Percentiles rank a stretch among this genome's conserved stretches.
Evolutionary conservation across 2,888 invertebrate species (phyloP).

Genomic region (Spisula solida): DNA sequence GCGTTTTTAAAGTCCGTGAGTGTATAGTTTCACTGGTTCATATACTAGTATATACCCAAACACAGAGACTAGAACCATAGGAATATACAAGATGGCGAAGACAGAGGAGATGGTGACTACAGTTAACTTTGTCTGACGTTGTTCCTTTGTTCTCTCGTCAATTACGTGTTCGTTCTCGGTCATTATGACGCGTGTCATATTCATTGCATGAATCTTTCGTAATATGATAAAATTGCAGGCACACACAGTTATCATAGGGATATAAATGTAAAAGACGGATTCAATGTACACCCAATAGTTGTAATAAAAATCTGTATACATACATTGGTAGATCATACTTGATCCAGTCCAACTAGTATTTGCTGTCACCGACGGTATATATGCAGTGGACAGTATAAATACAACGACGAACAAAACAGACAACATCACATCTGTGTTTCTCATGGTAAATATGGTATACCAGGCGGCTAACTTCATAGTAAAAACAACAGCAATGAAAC

Average conservation of each 20-base stretch:
- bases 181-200: constrained; percentile 23
- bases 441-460: constrained; percentile 36
- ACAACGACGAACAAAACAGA: neutral
- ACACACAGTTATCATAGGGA: constrained; percentile 30
- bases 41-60: neutral
- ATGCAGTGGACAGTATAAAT: neutral
- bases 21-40: neutral
- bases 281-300: constrained; percentile 32
- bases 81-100: constrained; percentile 43
- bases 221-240: constrained; percentile 38
- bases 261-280: constrained; percentile 40
- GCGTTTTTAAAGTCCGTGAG: no score
- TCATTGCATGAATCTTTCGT: neutral
- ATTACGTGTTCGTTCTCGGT: constrained; percentile 27
- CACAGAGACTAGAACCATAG: neutral
- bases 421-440: constrained; percentile 5
- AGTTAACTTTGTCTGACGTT: constrained; percentile 28
- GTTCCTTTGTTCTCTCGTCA: constrained; percentile 30
- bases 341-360: neutral
- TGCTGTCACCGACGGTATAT: neutral
- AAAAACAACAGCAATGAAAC: constrained; percentile 50
- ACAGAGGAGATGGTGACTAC: constrained; percentile 22
- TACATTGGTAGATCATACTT: neutral
- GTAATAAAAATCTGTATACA: constrained; percentile 23
- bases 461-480: constrained; percentile 26